These are phyloP conservation scores for Pocillopora meandrina DNA, from an alignment of 92 coral and sea anemone genomes.

Conservation along the genomic window DNA sequence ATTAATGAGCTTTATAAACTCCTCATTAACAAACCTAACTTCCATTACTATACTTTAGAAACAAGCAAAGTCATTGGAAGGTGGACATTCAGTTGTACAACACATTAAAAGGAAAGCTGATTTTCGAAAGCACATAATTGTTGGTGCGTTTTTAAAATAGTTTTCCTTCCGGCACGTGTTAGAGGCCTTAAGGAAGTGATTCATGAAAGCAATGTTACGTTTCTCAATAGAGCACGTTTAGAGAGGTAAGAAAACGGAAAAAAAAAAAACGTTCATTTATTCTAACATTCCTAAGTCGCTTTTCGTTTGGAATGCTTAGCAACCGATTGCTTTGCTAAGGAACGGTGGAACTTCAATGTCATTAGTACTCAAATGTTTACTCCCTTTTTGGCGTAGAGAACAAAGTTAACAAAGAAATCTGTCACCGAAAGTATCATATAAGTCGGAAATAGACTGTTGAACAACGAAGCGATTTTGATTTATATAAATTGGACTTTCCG, in stretches of 20 bases:
- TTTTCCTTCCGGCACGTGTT: too few species aligned
- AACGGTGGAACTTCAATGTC: neutral
- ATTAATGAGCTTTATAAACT: neutral
- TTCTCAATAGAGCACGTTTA: neutral
- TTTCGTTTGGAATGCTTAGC: conserved; percentile 11
- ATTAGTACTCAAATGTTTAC: conserved; percentile 11
- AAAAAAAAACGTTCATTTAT: neutral
- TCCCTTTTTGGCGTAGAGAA: neutral
- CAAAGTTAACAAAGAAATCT: neutral
- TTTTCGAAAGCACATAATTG: neutral
- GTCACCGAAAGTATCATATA: neutral
- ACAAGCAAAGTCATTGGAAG: neutral
- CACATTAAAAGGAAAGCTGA: neutral
- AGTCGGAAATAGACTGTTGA: too few species aligned
- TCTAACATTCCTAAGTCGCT: conserved; percentile 1
- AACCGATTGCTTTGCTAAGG: conserved; percentile 3
- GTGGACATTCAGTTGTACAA: neutral
- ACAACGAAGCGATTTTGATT: too few species aligned
- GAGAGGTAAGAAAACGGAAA: neutral
- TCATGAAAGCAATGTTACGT: too few species aligned
- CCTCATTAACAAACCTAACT: neutral
- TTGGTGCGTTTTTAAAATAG: too few species aligned
- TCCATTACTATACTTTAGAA: neutral
- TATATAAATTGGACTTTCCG: too few species aligned
- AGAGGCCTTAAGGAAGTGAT: too few species aligned